Evolutionary conservation across 2,113 vertebrate genomes (phyloP), one percentile per base, ranked within the genome.

Genomic region (Atractosteus spatula): DNA sequence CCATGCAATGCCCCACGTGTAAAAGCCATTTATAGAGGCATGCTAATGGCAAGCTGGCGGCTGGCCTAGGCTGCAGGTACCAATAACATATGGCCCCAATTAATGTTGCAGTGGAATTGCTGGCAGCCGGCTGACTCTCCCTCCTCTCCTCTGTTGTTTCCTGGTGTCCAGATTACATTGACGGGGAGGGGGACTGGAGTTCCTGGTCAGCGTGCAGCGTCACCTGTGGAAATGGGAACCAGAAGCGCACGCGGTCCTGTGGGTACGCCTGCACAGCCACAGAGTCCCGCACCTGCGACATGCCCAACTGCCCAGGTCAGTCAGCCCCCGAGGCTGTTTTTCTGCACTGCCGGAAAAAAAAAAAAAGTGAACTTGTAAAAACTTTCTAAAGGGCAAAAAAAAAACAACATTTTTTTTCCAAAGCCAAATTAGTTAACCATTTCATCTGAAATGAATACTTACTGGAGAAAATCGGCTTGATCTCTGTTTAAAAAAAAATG

Each of bases 191-290:
- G 2, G 96, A 96, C 84, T 99, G 97, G 97, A 98, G 96, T 77
- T 81, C 86, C 1, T 99, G 97, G 97, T 96, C 96, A 7, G 80
- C 83, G 0, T 98, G 97, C 78, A 97, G 96, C 0, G 92, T 96
- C 78, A 97, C 94, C 78, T 99, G 96, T 11, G 95, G 96, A 3
- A 92, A 95, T 0, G 97, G 97, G 62, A 99, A 78, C 73, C 97
- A 99, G 90, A 98, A 97, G 85, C 91, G 97, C 71, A 99, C 93
- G 0, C 76, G 96, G 70, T 94, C 96, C 6, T 99, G 97, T 0
- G 97, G 97, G 0, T 98, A 98, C 0, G 96, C 97, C 17, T 99
- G 97, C 76, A 99, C 95, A 0, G 96, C 96, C 41, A 99, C 96
- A 0, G 96, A 99, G 84, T 98, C 96, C 0, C 91, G 96, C 13